Conservation (phyloP, 2,797 vertebrate species). For the Oryzias dopingdopingensis region DNA sequence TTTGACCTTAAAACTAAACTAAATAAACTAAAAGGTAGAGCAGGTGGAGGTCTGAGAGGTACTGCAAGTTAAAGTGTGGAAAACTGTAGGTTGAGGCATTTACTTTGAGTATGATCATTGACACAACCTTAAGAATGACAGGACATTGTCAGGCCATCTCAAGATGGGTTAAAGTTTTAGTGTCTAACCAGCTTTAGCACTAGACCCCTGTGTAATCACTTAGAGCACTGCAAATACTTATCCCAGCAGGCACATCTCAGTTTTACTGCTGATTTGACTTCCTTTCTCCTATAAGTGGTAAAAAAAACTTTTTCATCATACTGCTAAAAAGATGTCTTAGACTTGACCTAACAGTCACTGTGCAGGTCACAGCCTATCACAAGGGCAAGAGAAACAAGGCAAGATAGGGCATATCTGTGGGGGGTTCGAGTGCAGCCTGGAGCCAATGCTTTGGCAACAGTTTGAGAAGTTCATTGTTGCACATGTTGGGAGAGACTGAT, state of each 20-base stretch:
- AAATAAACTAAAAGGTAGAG: conserved; percentile 23
- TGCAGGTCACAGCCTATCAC: conserved; percentile 40
- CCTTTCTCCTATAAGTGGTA: conserved; percentile 2
- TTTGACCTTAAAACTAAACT: conserved; percentile 47
- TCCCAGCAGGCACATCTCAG: conserved; percentile 24
- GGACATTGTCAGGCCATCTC: conserved; percentile 37
- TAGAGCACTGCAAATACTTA: conserved; percentile 26
- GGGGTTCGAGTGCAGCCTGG: conserved; percentile 44
- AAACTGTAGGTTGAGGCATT: conserved; percentile 32
- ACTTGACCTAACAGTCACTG: conserved; percentile 17
- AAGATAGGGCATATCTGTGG: conserved; percentile 47
- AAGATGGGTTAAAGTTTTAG: conserved; percentile 42
- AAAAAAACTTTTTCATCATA: conserved; percentile 13
- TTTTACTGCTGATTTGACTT: conserved; percentile 12
- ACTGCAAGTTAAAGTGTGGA: conserved; percentile 17
- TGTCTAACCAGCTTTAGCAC: conserved; percentile 27
- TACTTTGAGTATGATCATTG: conserved; percentile 14
- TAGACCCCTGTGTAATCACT: conserved; percentile 13
- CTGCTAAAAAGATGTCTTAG: conserved; percentile 19
- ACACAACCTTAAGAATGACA: conserved; percentile 9
- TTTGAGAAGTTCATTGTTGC: conserved; percentile 61
- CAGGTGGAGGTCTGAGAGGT: conserved; percentile 32
- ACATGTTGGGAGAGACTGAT: conserved; percentile 46
- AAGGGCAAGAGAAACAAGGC: conserved; percentile 32
- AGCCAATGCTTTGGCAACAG: conserved; percentile 47